Evolutionary conservation across 2,888 invertebrate species (phyloP).

Genomic region (Hydrotaea diabolus): DNA sequence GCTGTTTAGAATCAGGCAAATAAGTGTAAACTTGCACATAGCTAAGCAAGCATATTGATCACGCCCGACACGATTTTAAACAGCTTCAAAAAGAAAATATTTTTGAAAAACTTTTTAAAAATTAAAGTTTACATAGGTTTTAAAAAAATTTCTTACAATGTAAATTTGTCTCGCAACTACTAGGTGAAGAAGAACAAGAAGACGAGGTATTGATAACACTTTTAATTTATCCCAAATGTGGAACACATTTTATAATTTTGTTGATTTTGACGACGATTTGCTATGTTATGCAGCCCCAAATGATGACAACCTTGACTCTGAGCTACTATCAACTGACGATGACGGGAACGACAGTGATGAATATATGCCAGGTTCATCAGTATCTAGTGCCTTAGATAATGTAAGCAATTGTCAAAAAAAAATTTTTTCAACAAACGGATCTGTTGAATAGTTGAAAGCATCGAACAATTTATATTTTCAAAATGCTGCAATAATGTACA

Average conservation of each 20-base stretch:
- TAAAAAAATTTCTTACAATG: no score
- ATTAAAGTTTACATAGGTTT: no score
- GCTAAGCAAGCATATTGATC: slow-evolving; percentile 10
- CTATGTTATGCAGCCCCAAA: neutral
- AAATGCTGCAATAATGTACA: neutral
- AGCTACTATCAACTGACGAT: neutral
- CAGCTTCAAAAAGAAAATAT: neutral
- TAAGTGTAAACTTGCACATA: slow-evolving; percentile 20
- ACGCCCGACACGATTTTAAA: slow-evolving; percentile 13
- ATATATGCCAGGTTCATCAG: slow-evolving; percentile 14
- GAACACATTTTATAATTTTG: slow-evolving; percentile 19
- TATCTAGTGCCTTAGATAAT: neutral
- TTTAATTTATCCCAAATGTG: neutral
- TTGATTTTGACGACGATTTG: slow-evolving; percentile 26
- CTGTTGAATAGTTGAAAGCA: slow-evolving; percentile 18
- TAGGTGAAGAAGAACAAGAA: no score
- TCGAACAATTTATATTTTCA: slow-evolving; percentile 25
- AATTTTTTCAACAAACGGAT: slow-evolving; percentile 15
- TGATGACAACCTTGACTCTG: slow-evolving; percentile 1
- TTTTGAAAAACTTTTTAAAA: no score
- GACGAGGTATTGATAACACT: neutral
- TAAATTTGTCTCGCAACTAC: no score
- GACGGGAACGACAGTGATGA: slow-evolving; percentile 15
- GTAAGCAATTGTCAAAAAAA: neutral
- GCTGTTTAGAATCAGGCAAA: slow-evolving; percentile 8